Evolutionary conservation across 2,113 vertebrate species (phyloP), one percentile per base, ranked within the genome.

Genomic region (Ciconia boyciana): DNA sequence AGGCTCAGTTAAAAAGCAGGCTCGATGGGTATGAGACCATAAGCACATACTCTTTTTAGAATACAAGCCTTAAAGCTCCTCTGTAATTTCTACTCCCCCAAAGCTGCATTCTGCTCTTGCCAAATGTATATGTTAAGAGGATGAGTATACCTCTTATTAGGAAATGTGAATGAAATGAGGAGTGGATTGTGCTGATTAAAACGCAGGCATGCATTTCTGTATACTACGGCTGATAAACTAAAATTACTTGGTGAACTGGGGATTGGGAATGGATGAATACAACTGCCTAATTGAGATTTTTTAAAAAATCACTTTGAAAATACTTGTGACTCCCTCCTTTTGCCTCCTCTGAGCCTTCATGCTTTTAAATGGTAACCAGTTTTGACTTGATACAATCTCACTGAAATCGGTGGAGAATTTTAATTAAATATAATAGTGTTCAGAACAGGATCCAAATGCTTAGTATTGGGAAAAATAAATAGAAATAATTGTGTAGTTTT

Each of bases 1-100:
- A 85, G 79, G 74, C 58, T 89, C n/a, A 70, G 71, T 78, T 95
- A 18, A 94, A 94, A 96, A 87, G 83, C 87, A 93, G 69, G 20
- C 91, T 90, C 14, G 0, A 71, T 57, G 69, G 69, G 57, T 60
- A 25, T 57, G 46, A 78, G 28, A 57, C 52, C 69, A 76, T 72
- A 64, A 91, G 80, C 49, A 75, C 28, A 17, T 39, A 17, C 39
- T 44, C n/a, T 49, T 87, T 93, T 61, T 58, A 80, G 83, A 90
- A 89, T 26, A 26, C n/a, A 86, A 81, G 77, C 69, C 62, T 51
- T 48, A 34, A 20, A 87, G 83, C 39, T 93, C 14, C 51, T 75
- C 51, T 93, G 28, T 66, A 72, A 91, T 95, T 94, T 81, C 74
- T 68, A 49, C 61, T 81, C 74, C 51, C 61, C 26, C 17, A 57